Base-by-base conservation (phyloP, 2,113 vertebrate genomes). In the Turdus rufiventris region DNA sequence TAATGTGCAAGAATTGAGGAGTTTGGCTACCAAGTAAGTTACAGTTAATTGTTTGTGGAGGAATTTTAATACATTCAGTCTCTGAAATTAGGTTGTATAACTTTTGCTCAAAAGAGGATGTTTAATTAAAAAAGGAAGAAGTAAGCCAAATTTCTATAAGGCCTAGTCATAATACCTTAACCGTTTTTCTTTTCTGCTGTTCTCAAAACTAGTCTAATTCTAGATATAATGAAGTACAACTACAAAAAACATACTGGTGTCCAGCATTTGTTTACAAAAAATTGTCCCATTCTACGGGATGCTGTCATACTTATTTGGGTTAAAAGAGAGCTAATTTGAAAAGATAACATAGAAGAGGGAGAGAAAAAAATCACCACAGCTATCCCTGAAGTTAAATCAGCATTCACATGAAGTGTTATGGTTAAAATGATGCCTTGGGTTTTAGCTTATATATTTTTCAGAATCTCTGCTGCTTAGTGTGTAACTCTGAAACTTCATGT, bases 101-200 rank as follows among this genome's bases (percentile, higher is more conserved):
- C 45, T 72, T 45, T 36, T 87, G 48, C 36, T 76, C 38, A 88
- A 85, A 96, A 74, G 51, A 75, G 56, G 50, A 87, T 6, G 36
- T 42, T 94, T 87, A 68, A 65, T 53, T 76, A 19, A 45, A 63
- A 73, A 73, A 93, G 87, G 51, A 96, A 92, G 70, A 89, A 85
- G 89, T 72, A 89, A 91, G 50, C n/a, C 50, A 45, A 53, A 87
- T 74, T 85, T 94, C 68, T 89, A 13, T 68, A 81, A 54, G 23
- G 12, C 14, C 28, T 34, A 50, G 48, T 72, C 21, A 34, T 65
- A 77, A 91, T 19, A 91, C 11, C 4, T 3, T 61, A 74, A 68
- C 16, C 1, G 16, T 58, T 81, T 87, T 79, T 53, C 24, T 82
- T 53, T 65, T 68, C 77, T 85, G 54, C 33, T 61, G 11, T 87